Base-by-base conservation (phyloP, 2,888 invertebrate genomes). In the Acanthosepion lycidas region DNA sequence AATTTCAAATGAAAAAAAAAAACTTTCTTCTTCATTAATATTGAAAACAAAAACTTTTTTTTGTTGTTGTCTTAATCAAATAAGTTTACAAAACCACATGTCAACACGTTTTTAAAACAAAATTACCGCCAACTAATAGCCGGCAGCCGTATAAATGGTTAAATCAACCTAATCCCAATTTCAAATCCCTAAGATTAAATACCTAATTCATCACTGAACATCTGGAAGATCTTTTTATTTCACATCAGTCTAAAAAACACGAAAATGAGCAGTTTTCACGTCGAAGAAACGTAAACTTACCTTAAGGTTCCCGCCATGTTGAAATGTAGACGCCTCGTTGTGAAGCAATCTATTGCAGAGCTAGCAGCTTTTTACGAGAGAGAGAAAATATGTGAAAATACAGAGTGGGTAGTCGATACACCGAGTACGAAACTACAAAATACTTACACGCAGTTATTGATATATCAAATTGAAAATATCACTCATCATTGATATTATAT, bases 251-350 rank as follows among this genome's bases (percentile, higher is more conserved):
- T 5, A 8, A 78, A 9, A n/a, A 78, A 33, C n/a, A n/a, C 18
- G n/a, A 78, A 78, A 78, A 15, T 33, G 9, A 12, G 4, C n/a
- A 4, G 12, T 12, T 78, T 78, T 78, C 33, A 33, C 9, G 18
- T n/a, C 78, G 20, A 78, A 78, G n/a, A 6, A n/a, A n/a, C n/a
- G 78, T 9, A 8, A 78, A 78, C 78, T 78, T 78, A 78, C 78
- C 78, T 78, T 33, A 18, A n/a, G 78, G 78, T 78, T 78, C 78
- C 78, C 78, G 78, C 78, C 78, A 78, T 78, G 78, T 78, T 78
- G 78, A 33, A 78, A 78, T 33, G 15, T 78, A 78, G n/a, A 78
- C n/a, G 78, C 78, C 78, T 78, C 78, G 78, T 78, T 78, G 78
- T 78, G 78, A 78, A 78, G 78, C 12, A 5, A 78, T 8, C 15